Evolutionary conservation across 2,888 invertebrate genomes (phyloP).

Genomic region (Elgonia sp.): DNA sequence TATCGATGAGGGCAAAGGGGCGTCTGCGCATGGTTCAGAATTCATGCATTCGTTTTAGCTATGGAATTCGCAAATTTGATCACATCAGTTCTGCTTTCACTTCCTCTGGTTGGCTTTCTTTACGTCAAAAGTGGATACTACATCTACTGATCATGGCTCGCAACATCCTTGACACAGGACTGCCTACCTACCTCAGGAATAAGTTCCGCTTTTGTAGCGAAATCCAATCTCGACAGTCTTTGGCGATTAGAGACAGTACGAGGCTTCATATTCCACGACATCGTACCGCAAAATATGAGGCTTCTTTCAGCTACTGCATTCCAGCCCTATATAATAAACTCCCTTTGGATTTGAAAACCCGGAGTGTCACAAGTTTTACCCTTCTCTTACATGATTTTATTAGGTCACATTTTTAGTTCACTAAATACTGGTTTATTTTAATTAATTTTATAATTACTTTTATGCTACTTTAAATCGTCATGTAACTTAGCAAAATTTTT

Average conservation of each 20-base stretch:
- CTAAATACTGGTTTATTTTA: too few species aligned
- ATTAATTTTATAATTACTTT: too few species aligned
- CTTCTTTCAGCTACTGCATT: neutral
- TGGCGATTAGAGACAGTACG: neutral
- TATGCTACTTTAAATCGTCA: too few species aligned
- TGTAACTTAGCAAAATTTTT: too few species aligned
- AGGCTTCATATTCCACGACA: neutral
- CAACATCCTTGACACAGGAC: neutral
- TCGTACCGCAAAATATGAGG: neutral
- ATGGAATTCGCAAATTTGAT: slow-evolving; percentile 12
- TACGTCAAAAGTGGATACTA: neutral
- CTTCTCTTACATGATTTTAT: too few species aligned
- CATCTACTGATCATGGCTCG: neutral
- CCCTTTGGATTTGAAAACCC: too few species aligned
- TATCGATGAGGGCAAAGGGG: neutral
- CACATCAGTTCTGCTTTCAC: neutral
- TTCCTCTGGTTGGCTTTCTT: neutral
- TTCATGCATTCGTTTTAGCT: slow-evolving; percentile 9
- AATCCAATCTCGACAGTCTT: neutral
- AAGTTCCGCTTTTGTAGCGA: neutral
- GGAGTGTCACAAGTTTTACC: too few species aligned
- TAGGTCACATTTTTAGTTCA: too few species aligned
- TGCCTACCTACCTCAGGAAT: neutral
- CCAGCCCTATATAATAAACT: neutral
- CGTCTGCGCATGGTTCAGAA: neutral